Conservation (phyloP, 1,140 invertebrate species). For the Wasmannia auropunctata region DNA sequence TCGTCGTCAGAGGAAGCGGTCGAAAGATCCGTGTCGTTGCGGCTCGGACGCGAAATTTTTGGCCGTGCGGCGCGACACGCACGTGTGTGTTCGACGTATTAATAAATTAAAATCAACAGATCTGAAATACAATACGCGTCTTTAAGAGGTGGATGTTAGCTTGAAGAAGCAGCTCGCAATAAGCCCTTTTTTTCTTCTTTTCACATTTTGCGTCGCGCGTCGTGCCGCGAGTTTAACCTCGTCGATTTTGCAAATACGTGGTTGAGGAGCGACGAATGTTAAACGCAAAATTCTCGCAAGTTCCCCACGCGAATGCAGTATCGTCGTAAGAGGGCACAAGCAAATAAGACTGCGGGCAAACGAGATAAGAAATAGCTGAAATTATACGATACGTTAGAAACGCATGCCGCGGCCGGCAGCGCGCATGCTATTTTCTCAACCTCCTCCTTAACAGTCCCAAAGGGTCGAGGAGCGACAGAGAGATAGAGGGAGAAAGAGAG, state of each 20-base stretch:
- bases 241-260: background rate
- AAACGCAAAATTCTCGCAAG: background rate
- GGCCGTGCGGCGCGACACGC: background rate
- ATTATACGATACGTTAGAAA: conserved; percentile 58
- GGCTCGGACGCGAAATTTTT: background rate
- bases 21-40: conserved; percentile 9
- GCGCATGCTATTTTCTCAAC: conserved; percentile 56
- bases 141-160: background rate
- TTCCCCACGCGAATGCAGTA: background rate
- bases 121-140: background rate
- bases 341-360: conserved; percentile 55
- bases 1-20: conserved; percentile 67
- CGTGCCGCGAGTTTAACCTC: background rate
- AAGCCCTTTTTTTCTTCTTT: background rate
- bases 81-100: too few relatives aligned
- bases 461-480: background rate
- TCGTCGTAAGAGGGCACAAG: conserved; percentile 20
- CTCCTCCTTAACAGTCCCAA: conserved; percentile 49
- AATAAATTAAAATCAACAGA: background rate
- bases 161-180: background rate
- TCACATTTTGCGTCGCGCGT: background rate
- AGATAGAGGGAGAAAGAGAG: conserved; percentile 27
- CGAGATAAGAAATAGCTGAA: conserved; percentile 60
- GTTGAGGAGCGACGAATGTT: background rate
- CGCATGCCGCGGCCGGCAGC: conserved; percentile 28